Evolutionary conservation across 2,797 vertebrate genomes (phyloP).

Genomic region (Siniperca obscura): DNA sequence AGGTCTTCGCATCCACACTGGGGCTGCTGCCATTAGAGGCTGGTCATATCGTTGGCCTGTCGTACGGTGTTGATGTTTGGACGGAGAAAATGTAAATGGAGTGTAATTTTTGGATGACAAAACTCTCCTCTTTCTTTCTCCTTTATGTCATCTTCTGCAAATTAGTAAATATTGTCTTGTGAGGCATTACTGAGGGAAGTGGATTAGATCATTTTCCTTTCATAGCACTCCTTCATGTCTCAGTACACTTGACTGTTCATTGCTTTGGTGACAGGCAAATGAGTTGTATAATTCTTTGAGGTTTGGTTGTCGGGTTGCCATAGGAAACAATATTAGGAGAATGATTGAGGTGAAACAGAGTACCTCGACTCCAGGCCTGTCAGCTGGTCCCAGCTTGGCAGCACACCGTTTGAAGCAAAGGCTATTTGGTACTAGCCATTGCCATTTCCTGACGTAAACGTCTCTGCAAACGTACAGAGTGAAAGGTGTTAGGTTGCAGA

Average conservation of each 20-base stretch:
- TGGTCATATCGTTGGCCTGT: constrained; percentile 50
- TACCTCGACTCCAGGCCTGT: constrained; percentile 27
- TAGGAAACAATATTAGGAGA: constrained; percentile 44
- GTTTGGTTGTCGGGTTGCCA: constrained; percentile 44
- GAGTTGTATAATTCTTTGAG: constrained; percentile 39
- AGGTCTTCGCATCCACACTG: constrained; percentile 59
- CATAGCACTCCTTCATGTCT: constrained; percentile 55
- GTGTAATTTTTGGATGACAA: constrained; percentile 72
- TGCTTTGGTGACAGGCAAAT: constrained; percentile 51
- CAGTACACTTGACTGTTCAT: constrained; percentile 45
- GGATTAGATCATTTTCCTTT: constrained; percentile 71
- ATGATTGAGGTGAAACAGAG: constrained; percentile 37
- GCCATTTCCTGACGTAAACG: not conserved
- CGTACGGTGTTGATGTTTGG: constrained; percentile 65
- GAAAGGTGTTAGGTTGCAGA: not conserved
- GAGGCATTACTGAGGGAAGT: constrained; percentile 45
- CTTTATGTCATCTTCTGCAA: constrained; percentile 49
- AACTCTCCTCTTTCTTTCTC: constrained; percentile 5
- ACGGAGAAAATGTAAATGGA: constrained; percentile 73
- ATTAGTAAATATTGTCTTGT: constrained; percentile 62
- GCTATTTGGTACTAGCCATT: not conserved
- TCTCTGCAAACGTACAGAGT: not conserved
- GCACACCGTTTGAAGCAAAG: not conserved
- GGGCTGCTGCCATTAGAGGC: constrained; percentile 52
- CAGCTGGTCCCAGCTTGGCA: constrained; percentile 24